phyloP scores from a whole-genome alignment of 1,140 invertebrate genomes.

The Pseudomyrmex cubaensis region DNA sequence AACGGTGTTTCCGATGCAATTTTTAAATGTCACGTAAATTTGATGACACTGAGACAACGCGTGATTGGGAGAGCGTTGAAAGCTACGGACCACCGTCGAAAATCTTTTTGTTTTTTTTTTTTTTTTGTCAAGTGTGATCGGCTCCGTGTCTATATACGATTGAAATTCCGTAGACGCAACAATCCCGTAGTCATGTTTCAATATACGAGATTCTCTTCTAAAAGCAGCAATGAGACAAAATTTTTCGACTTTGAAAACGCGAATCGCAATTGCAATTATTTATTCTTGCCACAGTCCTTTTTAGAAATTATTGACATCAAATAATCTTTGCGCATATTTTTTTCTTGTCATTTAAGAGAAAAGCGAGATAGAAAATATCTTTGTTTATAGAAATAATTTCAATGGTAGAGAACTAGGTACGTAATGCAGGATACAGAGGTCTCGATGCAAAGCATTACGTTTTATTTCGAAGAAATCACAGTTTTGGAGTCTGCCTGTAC shows the following conservation, averaged over 20 bases:
- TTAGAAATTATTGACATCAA: slow-evolving; percentile 25
- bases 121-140: slow-evolving; percentile 40
- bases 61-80: slow-evolving; percentile 47
- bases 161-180: slow-evolving; percentile 20
- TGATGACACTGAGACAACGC: slow-evolving; percentile 44
- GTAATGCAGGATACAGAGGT: slow-evolving; percentile 1
- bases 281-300: background rate
- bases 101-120: slow-evolving; percentile 7
- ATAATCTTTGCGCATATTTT: background rate
- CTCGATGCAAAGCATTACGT: background rate
- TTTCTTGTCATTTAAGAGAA: background rate
- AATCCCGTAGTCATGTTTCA: slow-evolving; percentile 1
- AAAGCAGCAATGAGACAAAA: background rate
- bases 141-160: slow-evolving; percentile 20
- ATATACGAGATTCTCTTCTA: slow-evolving; percentile 5
- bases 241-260: background rate
- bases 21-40: slow-evolving; percentile 31
- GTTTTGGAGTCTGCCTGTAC: slow-evolving; percentile 70
- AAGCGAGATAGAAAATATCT: background rate
- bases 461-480: slow-evolving; percentile 39
- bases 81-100: background rate
- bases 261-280: slow-evolving; percentile 29
- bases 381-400: background rate
- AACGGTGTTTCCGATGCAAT: slow-evolving; percentile 9
- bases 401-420: no score